Evolutionary conservation across 2,797 vertebrate species (phyloP), one percentile per base, ranked within the genome.

Genomic region (Melanotaenia trifasciata): DNA sequence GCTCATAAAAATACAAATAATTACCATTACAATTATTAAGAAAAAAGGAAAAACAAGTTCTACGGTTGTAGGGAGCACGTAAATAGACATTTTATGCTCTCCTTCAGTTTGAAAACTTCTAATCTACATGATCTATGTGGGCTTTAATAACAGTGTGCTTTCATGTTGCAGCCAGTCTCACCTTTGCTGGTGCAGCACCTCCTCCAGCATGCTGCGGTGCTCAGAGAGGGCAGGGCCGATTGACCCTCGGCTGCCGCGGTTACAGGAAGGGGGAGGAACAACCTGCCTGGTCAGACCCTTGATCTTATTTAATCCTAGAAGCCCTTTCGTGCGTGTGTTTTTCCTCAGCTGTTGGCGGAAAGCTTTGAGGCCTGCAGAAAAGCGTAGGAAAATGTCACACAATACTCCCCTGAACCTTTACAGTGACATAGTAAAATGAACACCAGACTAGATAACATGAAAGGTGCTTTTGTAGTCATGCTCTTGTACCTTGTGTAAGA

Each of bases 311-410:
- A 99, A 92, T 74, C 97, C 97, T 80, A 99, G 94, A 50, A 98
- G 94, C 36, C 97, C 97, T 87, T 97, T 98, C 74, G 97, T 94
- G 93, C 97, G 94, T 0, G 96, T 94, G 18, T 94, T 97, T 93
- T 97, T 98, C 84, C 97, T 94, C 90, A 98, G 93, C 93, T 99
- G 97, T 91, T 98, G 97, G 69, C 97, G 95, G 89, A 99, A 99
- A 69, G 97, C 97, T 93, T 98, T 98, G 86, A 99, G 95, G 86
- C 97, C 97, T 99, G 87, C 45, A 68, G 66, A 74, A 70, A 81
- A 58, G 22, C 45, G 76, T 59, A 62, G 68, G 68, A 83, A 81
- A 70, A 33, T 26, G 67, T 91, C 85, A 87, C 45, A 82, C 71
- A 86, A 83, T 63, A 20, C 67, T 65, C 33, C 30, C 70, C 80